Evolutionary conservation across 2,888 invertebrate species (phyloP), one percentile per base, ranked within the genome.

Genomic region (Graphium colonna): DNA sequence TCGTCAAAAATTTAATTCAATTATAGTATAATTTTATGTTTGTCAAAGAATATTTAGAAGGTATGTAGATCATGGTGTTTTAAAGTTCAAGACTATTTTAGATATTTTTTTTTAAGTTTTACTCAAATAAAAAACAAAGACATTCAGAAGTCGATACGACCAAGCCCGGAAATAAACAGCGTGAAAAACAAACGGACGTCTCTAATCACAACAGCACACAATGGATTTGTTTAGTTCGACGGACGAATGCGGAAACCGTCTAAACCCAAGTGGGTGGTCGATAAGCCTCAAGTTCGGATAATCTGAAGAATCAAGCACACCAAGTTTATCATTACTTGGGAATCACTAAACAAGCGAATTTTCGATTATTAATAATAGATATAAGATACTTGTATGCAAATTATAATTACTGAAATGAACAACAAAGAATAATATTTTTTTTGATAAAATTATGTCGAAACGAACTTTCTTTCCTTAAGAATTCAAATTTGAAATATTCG

Each of bases 121-220:
- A n/a, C n/a, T n/a, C n/a, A n/a, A n/a, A n/a, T n/a, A n/a, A n/a
- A n/a, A n/a, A n/a, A n/a, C n/a, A n/a, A 59, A 55, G 57, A 59
- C 62, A 55, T 62, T 51, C 21, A 21, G 21, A 21, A 21, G 21
- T 21, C 21, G 21, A 21, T 21, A 21, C 21, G 21, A 61, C 53
- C 5, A 5, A 5, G 60, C 73, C 68, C 82, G 85, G 82, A 83
- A 79, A 79, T 78, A 78, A 74, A 76, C 69, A 74, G 72, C 71
- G 56, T 51, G 68, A 74, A 75, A 67, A 64, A 75, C 78, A 78
- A 82, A 82, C 84, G 80, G 69, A 75, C 75, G 69, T 71, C 57
- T 69, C 82, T 87, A 88, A 88, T 85, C 76, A 85, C 85, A 80
- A 84, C 76, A 77, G 73, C 68, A 86, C 65, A 89, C 88, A 86